Conservation (phyloP, 2,888 invertebrate species). For the Asteroscopus sphinx region DNA sequence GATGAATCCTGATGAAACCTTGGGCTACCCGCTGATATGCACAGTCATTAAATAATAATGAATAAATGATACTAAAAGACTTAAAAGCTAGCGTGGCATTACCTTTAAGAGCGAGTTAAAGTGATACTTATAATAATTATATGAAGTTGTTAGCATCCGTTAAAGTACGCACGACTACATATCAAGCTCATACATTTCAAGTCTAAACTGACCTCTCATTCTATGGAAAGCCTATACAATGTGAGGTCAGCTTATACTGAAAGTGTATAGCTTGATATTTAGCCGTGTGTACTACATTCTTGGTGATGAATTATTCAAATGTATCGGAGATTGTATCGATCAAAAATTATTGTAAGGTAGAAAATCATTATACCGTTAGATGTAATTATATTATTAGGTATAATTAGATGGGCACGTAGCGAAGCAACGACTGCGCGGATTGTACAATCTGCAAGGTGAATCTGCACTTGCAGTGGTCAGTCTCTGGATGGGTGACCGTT, state of each 20-base stretch:
- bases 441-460: no score
- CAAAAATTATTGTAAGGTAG: slow-evolving; percentile 27
- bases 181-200: no score
- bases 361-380: slow-evolving; percentile 28
- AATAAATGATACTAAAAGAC: slow-evolving; percentile 9
- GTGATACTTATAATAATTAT: slow-evolving; percentile 43
- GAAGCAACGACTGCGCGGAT: no score
- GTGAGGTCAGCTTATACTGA: no score
- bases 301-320: slow-evolving; percentile 47
- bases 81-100: slow-evolving; percentile 17
- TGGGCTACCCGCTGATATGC: background rate
- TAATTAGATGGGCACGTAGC: slow-evolving; percentile 21
- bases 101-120: slow-evolving; percentile 29
- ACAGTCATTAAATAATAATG: slow-evolving; percentile 1
- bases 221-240: no score
- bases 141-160: slow-evolving; percentile 31
- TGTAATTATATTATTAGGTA: background rate
- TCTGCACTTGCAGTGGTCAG: no score
- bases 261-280: no score
- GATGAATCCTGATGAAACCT: no score
- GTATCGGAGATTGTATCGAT: slow-evolving; percentile 39
- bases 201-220: no score
- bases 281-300: no score
- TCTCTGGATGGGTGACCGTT: no score
- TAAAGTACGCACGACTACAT: slow-evolving; percentile 15